Conservation (phyloP, 2,797 vertebrate genomes). For the Gambelia wislizenii region DNA sequence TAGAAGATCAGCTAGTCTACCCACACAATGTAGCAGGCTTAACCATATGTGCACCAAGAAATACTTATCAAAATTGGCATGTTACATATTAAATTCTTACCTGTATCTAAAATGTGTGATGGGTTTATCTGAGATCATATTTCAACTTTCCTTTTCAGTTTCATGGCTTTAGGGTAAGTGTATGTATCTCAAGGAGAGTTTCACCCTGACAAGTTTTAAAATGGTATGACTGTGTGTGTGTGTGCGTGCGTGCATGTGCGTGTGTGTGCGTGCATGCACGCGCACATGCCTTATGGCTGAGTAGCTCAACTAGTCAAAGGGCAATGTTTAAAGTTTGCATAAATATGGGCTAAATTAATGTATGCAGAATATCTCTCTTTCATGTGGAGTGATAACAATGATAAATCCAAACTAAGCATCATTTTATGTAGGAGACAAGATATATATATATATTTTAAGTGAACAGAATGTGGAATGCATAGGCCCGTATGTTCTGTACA, state of each 20-base stretch:
- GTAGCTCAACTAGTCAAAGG: background rate
- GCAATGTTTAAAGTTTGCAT: background rate
- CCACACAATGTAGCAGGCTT: background rate
- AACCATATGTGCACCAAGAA: background rate
- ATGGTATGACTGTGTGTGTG: background rate
- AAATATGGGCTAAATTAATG: background rate
- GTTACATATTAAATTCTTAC: too few relatives aligned
- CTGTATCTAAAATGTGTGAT: background rate
- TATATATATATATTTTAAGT: too few relatives aligned
- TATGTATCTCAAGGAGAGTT: slow-evolving; percentile 10
- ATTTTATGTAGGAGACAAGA: background rate
- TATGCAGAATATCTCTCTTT: background rate
- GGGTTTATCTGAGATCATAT: background rate
- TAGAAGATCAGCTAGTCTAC: background rate
- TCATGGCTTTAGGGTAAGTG: slow-evolving; percentile 17
- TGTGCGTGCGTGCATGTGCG: background rate
- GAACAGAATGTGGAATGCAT: background rate
- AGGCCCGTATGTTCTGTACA: background rate
- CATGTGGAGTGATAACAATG: background rate
- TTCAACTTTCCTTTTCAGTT: slow-evolving; percentile 5
- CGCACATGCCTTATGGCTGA: background rate
- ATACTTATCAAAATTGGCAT: background rate
- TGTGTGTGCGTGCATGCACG: too few relatives aligned
- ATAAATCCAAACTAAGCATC: background rate
- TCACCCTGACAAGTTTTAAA: slow-evolving; percentile 13